These are phyloP conservation scores for Saxicola maurus DNA, from an alignment of 2,797 vertebrate species.

Conservation along the genomic window DNA sequence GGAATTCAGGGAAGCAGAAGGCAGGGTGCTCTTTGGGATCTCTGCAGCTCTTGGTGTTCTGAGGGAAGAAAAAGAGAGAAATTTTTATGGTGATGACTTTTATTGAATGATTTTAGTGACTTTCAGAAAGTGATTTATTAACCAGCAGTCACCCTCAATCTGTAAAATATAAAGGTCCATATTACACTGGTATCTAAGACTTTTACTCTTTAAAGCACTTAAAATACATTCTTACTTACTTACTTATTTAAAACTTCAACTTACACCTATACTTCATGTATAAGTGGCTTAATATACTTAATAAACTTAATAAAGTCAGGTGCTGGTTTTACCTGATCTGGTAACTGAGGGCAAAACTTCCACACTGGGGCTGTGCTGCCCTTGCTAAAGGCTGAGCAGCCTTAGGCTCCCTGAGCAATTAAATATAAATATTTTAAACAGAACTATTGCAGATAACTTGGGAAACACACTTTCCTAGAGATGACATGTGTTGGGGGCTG, in stretches of 20 bases:
- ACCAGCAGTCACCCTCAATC: neutral
- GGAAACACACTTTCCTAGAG: neutral
- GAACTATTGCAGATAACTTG: neutral
- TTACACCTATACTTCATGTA: no score
- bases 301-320: no score
- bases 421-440: neutral
- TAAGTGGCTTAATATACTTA: no score
- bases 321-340: neutral
- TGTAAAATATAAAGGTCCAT: neutral
- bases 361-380: neutral
- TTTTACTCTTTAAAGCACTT: no score
- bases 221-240: no score
- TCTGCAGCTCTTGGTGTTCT: neutral
- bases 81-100: neutral
- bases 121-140: neutral
- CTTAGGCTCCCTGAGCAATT: neutral
- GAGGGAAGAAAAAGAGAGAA: neutral
- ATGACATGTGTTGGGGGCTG: fast-evolving
- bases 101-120: neutral
- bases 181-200: no score
- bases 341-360: neutral
- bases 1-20: neutral
- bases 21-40: neutral
- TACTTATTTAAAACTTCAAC: no score
- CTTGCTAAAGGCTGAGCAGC: neutral